Base-by-base conservation (phyloP, 2,797 vertebrate species). In the Silurus lanzhouensis region DNA sequence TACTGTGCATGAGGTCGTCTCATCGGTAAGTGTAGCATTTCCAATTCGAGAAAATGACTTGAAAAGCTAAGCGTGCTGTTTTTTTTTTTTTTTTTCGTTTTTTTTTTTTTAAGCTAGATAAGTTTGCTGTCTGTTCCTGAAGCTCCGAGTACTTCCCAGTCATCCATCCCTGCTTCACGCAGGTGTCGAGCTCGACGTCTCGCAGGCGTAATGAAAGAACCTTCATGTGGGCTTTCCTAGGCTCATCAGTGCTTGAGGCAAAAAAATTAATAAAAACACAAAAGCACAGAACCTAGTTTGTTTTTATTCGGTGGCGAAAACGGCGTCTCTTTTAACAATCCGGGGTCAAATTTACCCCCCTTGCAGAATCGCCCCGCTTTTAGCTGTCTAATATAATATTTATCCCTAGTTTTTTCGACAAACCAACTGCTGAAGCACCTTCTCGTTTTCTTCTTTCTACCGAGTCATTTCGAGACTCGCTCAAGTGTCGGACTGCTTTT, bases 1-100 rank as follows among this genome's bases (percentile, higher is more conserved):
- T 86, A 88, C 86, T 86, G 71, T 83, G 79, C 81, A 83, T 87
- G 82, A 88, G 82, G 83, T 88, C 87, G 84, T 88, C 82, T 88
- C 85, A 82, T 83, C 78, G 82, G 66, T 83, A 83, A 83, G 88
- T 90, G 89, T 89, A 90, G 91, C 88, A 87, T 88, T 88, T 88
- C 89, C 87, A 88, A 86, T 76, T 76, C 67, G 52, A 88, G 84
- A 87, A 91, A 86, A 89, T 90, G 92, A 91, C 92, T 92, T 92
- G 91, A 92, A 92, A 92, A 87, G 79, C 67, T 83, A 89, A 88
- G 64, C 72, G 2, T 86, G 85, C 67, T 71, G 19, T 81, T 85
- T 87, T 70, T 85, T 86, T 52, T 52, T 52, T 52, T 71, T 81
- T 68, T 79, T 75, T 82, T 63, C n/a, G n/a, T n/a, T n/a, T 55